These are phyloP conservation scores for Orchesella flavescens DNA, from an alignment of 2,888 invertebrate species.

Conservation along the genomic window DNA sequence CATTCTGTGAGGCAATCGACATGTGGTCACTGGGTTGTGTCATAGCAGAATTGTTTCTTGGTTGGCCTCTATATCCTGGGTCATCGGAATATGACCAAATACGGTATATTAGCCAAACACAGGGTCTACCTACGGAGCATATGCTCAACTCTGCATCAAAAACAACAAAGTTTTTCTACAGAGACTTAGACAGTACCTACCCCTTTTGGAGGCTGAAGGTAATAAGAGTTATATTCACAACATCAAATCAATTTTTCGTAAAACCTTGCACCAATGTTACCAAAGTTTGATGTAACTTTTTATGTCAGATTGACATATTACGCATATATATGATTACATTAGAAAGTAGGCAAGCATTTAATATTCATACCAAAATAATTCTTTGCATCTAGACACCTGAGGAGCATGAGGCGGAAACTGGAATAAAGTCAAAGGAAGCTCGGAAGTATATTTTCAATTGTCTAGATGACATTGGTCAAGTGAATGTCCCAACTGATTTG, in stretches of 20 bases:
- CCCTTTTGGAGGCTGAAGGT: constrained; percentile 79
- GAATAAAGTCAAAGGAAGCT: constrained; percentile 99
- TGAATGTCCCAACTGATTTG: constrained; percentile 96
- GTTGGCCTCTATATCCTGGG: constrained; percentile 99
- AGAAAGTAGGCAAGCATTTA: too few relatives aligned
- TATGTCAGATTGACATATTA: not conserved
- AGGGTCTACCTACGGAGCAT: constrained; percentile 98
- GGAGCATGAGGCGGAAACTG: constrained; percentile 97
- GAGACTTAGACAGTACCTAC: constrained; percentile 90
- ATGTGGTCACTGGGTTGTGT: constrained; percentile 99
- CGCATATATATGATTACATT: not conserved
- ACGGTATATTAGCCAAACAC: constrained; percentile 95
- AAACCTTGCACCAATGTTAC: not conserved
- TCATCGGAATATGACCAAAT: constrained; percentile 99
- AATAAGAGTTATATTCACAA: not conserved
- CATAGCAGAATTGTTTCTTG: constrained; percentile 98
- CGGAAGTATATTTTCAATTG: constrained; percentile 99
- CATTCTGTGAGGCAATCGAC: constrained; percentile 99
- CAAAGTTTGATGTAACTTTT: not conserved
- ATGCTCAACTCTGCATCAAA: constrained; percentile 98
- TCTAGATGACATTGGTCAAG: constrained; percentile 97
- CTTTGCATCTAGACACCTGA: constrained; percentile 87
- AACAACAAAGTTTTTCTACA: constrained; percentile 98
- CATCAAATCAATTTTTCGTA: not conserved
- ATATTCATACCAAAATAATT: not conserved